Percentiles rank a stretch among this genome's conserved stretches.
phyloP scores from a whole-genome alignment of 2,888 invertebrate genomes.

The Gymnosoma rotundatum region DNA sequence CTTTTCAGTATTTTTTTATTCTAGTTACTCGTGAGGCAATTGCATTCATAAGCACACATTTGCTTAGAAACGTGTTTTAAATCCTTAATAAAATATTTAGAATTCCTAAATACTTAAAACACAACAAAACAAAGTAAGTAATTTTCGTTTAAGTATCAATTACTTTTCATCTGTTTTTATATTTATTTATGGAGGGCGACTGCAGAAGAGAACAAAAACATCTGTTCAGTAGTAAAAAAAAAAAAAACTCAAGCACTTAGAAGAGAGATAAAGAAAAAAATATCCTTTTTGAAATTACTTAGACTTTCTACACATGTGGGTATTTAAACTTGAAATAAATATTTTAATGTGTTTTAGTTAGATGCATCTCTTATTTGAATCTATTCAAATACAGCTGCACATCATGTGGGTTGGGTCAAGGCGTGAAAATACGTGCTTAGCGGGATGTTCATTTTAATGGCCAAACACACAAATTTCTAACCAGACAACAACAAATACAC shows the following conservation, averaged over 20 bases:
- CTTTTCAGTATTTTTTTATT: background rate
- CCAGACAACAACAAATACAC: background rate
- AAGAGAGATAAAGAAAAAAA: slow-evolving; percentile 26
- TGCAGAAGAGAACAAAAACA: slow-evolving; percentile 33
- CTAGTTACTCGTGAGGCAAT: background rate
- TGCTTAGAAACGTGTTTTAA: slow-evolving; percentile 38
- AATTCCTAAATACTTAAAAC: slow-evolving; percentile 31
- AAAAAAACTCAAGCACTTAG: slow-evolving; percentile 26
- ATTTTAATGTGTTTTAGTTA: slow-evolving; percentile 27
- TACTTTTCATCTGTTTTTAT: slow-evolving; percentile 51
- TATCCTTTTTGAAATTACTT: slow-evolving; percentile 28
- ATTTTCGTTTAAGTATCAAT: slow-evolving; percentile 52
- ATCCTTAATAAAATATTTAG: slow-evolving; percentile 19
- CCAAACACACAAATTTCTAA: slow-evolving; percentile 11
- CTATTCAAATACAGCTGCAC: slow-evolving; percentile 60
- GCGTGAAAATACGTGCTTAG: slow-evolving; percentile 58
- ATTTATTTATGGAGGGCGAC: slow-evolving; percentile 43
- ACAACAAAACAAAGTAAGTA: background rate
- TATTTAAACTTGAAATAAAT: slow-evolving; percentile 23
- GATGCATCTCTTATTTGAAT: slow-evolving; percentile 17
- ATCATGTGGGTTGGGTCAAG: slow-evolving; percentile 65
- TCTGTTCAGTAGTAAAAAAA: slow-evolving; percentile 37
- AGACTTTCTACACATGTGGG: slow-evolving; percentile 29
- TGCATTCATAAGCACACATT: background rate
- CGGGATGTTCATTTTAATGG: slow-evolving; percentile 23